Conservation (phyloP, 2,797 vertebrate genomes). For the Aselliscus stoliczkanus region DNA sequence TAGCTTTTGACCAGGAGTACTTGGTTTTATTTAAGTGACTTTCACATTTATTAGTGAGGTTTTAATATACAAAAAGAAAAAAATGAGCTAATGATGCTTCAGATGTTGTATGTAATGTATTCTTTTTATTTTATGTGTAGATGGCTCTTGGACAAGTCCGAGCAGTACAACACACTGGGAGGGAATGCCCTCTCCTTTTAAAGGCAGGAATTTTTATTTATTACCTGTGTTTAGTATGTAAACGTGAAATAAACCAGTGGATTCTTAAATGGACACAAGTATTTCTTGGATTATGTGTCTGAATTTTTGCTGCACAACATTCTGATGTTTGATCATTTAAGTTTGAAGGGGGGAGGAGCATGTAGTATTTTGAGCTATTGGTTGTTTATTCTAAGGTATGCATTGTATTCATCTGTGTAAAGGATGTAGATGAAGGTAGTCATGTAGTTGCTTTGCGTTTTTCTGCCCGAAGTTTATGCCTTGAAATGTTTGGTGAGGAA, state of each 20-base stretch:
- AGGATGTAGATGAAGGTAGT: slow-evolving; percentile 74
- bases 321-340: slow-evolving; percentile 75
- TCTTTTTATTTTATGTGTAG: slow-evolving; percentile 91
- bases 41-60: slow-evolving; percentile 82
- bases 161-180: slow-evolving; percentile 90
- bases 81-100: slow-evolving; percentile 88
- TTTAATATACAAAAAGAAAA: slow-evolving; percentile 80
- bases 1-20: slow-evolving; percentile 79
- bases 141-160: slow-evolving; percentile 90
- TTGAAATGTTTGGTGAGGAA: slow-evolving; percentile 76
- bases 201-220: slow-evolving; percentile 90
- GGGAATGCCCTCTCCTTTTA: slow-evolving; percentile 90
- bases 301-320: slow-evolving; percentile 82
- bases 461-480: slow-evolving; percentile 74
- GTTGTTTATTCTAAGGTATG: slow-evolving; percentile 67
- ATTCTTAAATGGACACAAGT: slow-evolving; percentile 83
- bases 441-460: slow-evolving; percentile 71
- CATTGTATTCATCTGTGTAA: slow-evolving; percentile 74
- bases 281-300: slow-evolving; percentile 83
- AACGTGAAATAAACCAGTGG: slow-evolving; percentile 85
- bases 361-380: slow-evolving; percentile 69
- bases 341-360: slow-evolving; percentile 80
- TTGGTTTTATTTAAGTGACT: slow-evolving; percentile 74
- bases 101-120: slow-evolving; percentile 88
- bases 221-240: slow-evolving; percentile 89